These are phyloP conservation scores for Cosmopolites sordidus DNA, from an alignment of 2,888 invertebrate species.

Conservation along the genomic window DNA sequence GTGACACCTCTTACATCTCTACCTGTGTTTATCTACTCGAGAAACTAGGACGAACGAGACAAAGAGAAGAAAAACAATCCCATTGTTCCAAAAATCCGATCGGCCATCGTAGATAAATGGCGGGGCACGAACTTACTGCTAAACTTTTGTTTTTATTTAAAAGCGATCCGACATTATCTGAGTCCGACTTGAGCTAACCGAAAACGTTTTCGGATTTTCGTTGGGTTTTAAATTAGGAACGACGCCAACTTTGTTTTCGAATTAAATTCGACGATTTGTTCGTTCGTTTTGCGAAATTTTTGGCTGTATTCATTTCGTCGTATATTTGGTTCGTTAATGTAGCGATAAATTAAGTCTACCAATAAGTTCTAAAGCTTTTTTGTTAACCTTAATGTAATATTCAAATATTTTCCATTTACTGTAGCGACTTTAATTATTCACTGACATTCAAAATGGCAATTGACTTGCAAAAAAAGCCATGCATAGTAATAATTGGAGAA, in stretches of 20 bases:
- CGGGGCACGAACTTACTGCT: constrained; percentile 13
- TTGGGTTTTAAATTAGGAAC: constrained; percentile 21
- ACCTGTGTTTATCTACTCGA: background rate
- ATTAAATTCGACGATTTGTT: constrained; percentile 7
- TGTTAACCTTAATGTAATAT: too few species aligned
- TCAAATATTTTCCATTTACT: too few species aligned
- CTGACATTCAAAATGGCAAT: too few species aligned
- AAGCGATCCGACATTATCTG: constrained; percentile 20
- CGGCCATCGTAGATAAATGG: constrained; percentile 6
- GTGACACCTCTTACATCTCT: too few species aligned
- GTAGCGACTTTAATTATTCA: too few species aligned
- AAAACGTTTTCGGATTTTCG: constrained; percentile 17
- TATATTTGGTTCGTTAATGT: too few species aligned
- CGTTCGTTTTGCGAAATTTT: too few species aligned
- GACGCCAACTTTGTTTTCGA: constrained; percentile 22
- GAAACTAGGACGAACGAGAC: constrained; percentile 1
- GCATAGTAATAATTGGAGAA: too few species aligned
- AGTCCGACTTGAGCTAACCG: constrained; percentile 17
- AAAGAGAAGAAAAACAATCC: constrained; percentile 8
- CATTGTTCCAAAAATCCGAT: constrained; percentile 15
- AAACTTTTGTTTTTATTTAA: constrained; percentile 21
- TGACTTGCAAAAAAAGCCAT: too few species aligned
- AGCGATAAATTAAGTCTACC: too few species aligned
- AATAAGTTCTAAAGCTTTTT: too few species aligned
- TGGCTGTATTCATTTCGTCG: too few species aligned